Evolutionary conservation across 2,888 invertebrate genomes (phyloP).

Genomic region (Chironomus tentans): DNA sequence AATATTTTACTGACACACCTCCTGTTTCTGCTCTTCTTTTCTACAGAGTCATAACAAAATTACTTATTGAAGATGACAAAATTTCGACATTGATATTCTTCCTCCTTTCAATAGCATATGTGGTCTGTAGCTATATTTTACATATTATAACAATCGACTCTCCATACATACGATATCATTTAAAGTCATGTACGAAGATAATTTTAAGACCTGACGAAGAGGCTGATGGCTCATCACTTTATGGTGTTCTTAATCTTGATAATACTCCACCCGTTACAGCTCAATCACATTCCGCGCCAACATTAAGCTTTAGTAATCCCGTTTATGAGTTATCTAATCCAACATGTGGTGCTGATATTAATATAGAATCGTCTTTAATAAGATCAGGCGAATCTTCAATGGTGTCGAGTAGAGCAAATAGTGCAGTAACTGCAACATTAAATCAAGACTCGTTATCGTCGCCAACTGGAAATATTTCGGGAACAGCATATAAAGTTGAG

Average conservation of each 20-base stretch:
- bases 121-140: conserved; percentile 65
- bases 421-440: conserved; percentile 12
- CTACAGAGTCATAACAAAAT: conserved; percentile 67
- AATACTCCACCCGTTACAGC: conserved; percentile 27
- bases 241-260: conserved; percentile 56
- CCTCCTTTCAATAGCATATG: conserved; percentile 64
- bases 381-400: conserved; percentile 35
- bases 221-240: conserved; percentile 39
- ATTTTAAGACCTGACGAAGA: conserved; percentile 70
- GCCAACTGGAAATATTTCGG: conserved; percentile 29
- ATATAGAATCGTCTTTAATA: conserved; percentile 41
- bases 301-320: conserved; percentile 74
- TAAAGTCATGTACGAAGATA: conserved; percentile 67
- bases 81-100: conserved; percentile 84
- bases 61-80: conserved; percentile 63
- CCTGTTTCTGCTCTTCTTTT: not conserved
- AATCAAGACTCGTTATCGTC: conserved; percentile 36
- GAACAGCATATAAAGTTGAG: conserved; percentile 41
- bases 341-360: conserved; percentile 36
- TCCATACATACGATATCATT: conserved; percentile 74
- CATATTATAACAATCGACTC: conserved; percentile 70
- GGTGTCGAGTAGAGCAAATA: not conserved
- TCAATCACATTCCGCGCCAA: conserved; percentile 47
- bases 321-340: conserved; percentile 68
- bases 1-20: not conserved